These are phyloP conservation scores for Megaceryle maxima DNA, from an alignment of 2,113 vertebrate genomes.

Conservation along the genomic window DNA sequence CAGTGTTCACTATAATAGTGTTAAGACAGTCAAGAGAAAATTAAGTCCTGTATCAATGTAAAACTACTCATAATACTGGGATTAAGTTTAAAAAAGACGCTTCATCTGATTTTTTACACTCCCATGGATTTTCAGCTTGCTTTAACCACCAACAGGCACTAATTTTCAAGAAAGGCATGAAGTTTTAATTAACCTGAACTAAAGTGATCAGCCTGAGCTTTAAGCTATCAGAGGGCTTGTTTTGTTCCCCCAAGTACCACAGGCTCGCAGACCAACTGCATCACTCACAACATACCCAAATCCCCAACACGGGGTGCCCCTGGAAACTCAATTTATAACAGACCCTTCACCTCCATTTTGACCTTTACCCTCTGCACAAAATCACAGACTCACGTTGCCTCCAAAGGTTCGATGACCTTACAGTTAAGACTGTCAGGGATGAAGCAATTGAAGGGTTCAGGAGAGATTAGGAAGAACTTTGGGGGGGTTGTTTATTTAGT, in stretches of 20 bases:
- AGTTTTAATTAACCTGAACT: constrained; percentile 15
- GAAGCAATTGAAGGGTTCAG: not conserved
- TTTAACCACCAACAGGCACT: not conserved
- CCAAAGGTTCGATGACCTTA: not conserved
- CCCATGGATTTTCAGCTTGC: not conserved
- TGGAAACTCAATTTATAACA: not conserved
- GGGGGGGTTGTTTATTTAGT: too few species aligned
- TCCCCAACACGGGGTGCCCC: not conserved
- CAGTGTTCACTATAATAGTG: accelerated
- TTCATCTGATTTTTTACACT: not conserved
- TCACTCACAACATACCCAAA: not conserved
- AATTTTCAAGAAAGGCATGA: not conserved
- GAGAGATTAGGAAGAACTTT: not conserved
- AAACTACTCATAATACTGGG: not conserved
- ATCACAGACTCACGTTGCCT: not conserved
- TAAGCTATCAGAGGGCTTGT: not conserved
- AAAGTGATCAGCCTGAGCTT: not conserved
- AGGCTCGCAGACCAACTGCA: not conserved
- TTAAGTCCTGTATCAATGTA: not conserved
- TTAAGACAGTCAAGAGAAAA: not conserved
- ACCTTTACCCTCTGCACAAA: not conserved
- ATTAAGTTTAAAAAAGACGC: not conserved
- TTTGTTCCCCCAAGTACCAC: accelerated
- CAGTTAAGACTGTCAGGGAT: not conserved
- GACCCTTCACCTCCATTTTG: not conserved